Evolutionary conservation across 2,113 vertebrate genomes (phyloP).

Genomic region (Herpetotheres cachinnans): DNA sequence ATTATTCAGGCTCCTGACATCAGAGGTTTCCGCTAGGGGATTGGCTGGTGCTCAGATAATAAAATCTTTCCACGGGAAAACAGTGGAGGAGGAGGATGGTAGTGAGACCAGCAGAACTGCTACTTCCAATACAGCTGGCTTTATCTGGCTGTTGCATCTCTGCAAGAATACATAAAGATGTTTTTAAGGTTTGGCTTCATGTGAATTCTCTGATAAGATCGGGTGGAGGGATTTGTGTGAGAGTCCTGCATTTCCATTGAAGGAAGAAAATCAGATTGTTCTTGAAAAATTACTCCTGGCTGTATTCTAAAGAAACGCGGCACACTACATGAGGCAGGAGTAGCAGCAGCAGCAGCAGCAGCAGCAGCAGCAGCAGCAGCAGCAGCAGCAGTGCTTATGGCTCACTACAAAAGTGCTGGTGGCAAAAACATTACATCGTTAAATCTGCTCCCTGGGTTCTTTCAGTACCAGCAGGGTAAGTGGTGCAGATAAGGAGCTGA

Average conservation of each 20-base stretch:
- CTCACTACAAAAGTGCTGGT: constrained; percentile 66
- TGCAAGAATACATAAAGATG: not conserved
- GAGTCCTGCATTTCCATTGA: not conserved
- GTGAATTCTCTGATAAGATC: not conserved
- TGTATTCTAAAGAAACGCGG: not conserved
- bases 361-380: not conserved
- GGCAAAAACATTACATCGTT: constrained; percentile 70
- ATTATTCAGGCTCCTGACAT: constrained; percentile 80
- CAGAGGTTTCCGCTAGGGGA: constrained; percentile 67
- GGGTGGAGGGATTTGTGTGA: not conserved
- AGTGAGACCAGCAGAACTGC: constrained; percentile 69
- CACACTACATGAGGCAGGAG: not conserved
- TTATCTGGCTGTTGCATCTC: not conserved
- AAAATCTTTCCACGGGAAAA: constrained; percentile 60
- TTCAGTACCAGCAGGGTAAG: constrained; percentile 81
- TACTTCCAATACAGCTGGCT: constrained; percentile 49
- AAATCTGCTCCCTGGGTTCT: constrained; percentile 78
- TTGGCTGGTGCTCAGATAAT: constrained; percentile 67
- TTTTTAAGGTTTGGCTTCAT: constrained; percentile 40
- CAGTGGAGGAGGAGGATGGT: constrained; percentile 77
- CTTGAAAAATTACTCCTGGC: not conserved
- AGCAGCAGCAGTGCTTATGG: constrained; percentile 60
- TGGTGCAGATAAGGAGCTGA: not conserved
- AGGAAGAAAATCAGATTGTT: not conserved
- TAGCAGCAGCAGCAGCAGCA: not conserved